Percentiles rank a stretch among this genome's conserved stretches.
Evolutionary conservation across 2,113 vertebrate genomes (phyloP).

Genomic region (Edolisoma coerulescens): DNA sequence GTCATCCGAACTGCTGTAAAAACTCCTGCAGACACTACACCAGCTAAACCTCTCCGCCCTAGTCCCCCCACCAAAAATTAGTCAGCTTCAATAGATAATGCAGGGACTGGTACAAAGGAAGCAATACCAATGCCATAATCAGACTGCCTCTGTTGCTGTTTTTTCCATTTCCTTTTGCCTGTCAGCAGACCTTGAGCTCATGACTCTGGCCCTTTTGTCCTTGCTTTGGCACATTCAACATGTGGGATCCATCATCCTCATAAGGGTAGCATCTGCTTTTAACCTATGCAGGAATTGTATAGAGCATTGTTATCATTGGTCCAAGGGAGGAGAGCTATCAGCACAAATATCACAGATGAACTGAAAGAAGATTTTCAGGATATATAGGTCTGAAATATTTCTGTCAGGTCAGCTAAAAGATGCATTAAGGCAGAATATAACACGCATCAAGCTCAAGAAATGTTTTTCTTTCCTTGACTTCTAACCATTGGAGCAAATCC

Average conservation of each 20-base stretch:
- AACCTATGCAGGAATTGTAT: not conserved
- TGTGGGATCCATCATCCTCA: not conserved
- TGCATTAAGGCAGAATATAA: constrained; percentile 29
- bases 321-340: not conserved
- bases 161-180: not conserved
- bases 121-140: not conserved
- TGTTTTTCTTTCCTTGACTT: constrained; percentile 51
- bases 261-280: constrained; percentile 7
- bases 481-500: constrained; percentile 5
- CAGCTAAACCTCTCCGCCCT: not conserved
- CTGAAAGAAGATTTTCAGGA: constrained; percentile 35
- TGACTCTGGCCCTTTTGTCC: constrained; percentile 10
- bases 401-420: constrained; percentile 12
- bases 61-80: rapidly evolving
- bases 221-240: constrained; percentile 1
- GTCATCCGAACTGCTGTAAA: not conserved
- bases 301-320: constrained; percentile 15
- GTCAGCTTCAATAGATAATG: not conserved
- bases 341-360: not conserved
- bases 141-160: not conserved
- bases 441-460: not conserved
- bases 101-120: not conserved
- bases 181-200: not conserved
- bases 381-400: constrained; percentile 26
- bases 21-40: not conserved